Evolutionary conservation across 2,113 vertebrate species (phyloP).

Genomic region (Perognathus longimembris): DNA sequence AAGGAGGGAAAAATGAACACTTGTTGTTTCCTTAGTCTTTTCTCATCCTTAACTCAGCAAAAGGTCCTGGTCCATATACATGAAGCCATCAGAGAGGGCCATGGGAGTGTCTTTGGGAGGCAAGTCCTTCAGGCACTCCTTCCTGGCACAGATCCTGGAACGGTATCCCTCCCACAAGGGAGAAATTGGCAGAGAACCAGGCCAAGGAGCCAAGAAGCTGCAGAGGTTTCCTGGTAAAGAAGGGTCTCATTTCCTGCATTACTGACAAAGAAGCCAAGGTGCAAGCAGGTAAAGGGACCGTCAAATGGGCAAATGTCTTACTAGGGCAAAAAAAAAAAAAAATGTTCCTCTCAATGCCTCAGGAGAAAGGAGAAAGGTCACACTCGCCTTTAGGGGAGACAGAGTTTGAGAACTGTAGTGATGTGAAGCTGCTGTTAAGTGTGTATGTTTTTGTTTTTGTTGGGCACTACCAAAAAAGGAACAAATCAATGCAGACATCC

Average conservation of each 20-base stretch:
- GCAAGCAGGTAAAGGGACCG: conserved; percentile 2
- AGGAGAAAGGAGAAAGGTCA: not conserved
- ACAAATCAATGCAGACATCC: not conserved
- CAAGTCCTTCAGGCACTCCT: conserved; percentile 22
- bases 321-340: conserved; percentile 27
- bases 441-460: not conserved
- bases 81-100: not conserved
- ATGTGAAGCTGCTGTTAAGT: conserved; percentile 30
- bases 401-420: conserved; percentile 41
- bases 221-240: conserved; percentile 59
- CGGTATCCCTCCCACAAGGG: not conserved
- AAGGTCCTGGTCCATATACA: not conserved
- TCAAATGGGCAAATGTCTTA: conserved; percentile 51
- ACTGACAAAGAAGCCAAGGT: conserved; percentile 57
- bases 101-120: not conserved
- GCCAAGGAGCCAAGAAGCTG: conserved; percentile 36
- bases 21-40: not conserved
- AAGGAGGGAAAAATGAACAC: conserved; percentile 5
- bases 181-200: conserved; percentile 35
- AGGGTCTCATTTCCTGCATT: conserved; percentile 46
- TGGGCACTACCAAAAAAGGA: conserved; percentile 7
- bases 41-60: conserved; percentile 12
- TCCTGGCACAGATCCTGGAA: conserved; percentile 43
- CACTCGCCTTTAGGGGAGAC: not conserved
- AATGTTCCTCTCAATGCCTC: conserved; percentile 13